These are phyloP conservation scores for Crambe crambe DNA, from an alignment of 37 sponge, comb jelly and placozoan genomes.

Conservation along the genomic window DNA sequence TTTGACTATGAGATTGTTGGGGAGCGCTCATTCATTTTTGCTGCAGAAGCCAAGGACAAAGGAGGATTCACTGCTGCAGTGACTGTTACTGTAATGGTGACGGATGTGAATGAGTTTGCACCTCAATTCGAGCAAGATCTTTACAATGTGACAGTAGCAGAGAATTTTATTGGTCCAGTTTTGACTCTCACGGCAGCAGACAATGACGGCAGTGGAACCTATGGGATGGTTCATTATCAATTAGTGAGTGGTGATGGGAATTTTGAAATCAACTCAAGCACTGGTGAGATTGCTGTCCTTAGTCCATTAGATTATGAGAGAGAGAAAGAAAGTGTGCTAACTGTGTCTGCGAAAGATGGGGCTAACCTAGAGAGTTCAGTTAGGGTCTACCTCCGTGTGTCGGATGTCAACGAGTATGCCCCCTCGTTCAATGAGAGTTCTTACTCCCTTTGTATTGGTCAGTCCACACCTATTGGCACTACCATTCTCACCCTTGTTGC, in stretches of 20 bases:
- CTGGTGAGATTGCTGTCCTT: constrained; percentile 35
- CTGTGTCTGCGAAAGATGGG: constrained; percentile 33
- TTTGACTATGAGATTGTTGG: constrained; percentile 66
- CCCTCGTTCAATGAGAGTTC: constrained; percentile 29
- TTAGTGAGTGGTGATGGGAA: background rate
- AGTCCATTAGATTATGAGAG: constrained; percentile 49
- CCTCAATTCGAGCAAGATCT: constrained; percentile 33
- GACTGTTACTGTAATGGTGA: constrained; percentile 32
- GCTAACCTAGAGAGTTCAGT: constrained; percentile 21
- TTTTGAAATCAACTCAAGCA: constrained; percentile 32
- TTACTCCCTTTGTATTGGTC: constrained; percentile 31
- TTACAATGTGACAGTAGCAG: constrained; percentile 38
- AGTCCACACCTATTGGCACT: constrained; percentile 14
- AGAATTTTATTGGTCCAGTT: constrained; percentile 28
- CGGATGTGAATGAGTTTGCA: constrained; percentile 40
- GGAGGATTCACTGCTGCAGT: constrained; percentile 31
- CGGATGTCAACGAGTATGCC: constrained; percentile 61
- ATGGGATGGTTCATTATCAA: constrained; percentile 6
- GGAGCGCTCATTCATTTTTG: background rate
- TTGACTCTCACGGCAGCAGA: constrained; percentile 14
- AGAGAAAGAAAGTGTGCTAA: background rate
- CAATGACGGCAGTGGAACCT: constrained; percentile 19
- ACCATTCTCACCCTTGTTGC: constrained; percentile 26
- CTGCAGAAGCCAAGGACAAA: constrained; percentile 51
- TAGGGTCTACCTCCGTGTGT: background rate